phyloP scores from a whole-genome alignment of 2,797 vertebrate species.

The Chelonia mydas region DNA sequence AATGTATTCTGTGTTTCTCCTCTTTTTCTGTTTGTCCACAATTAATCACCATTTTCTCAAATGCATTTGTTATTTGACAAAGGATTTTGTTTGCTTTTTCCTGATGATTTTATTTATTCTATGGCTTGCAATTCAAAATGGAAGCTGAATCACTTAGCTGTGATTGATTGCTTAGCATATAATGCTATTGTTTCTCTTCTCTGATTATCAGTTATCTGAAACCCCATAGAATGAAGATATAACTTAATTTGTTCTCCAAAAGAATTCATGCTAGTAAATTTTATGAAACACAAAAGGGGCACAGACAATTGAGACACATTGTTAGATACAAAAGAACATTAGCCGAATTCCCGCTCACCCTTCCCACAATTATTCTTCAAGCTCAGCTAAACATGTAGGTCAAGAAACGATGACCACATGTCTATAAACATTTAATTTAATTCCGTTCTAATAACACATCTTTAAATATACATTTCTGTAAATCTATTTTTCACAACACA shows the following conservation, averaged over 20 bases:
- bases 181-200: not conserved
- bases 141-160: not conserved
- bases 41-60: not conserved
- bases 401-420: not conserved
- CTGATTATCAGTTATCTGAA: not conserved
- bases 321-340: not conserved
- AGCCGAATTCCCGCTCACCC: not conserved
- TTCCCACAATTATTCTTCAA: not conserved
- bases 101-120: not conserved
- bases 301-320: not conserved
- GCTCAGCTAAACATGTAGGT: not conserved
- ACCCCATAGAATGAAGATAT: not conserved
- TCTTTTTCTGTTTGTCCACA: not conserved
- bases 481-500: not conserved
- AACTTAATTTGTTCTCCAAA: not conserved
- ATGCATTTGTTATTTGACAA: not conserved
- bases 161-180: not conserved
- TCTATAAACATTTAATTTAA: not conserved
- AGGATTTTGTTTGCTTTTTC: not conserved
- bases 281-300: not conserved
- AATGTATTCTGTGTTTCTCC: no score
- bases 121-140: not conserved
- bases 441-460: constrained; percentile 3
- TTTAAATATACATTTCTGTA: not conserved
- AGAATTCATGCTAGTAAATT: not conserved